phyloP scores from a whole-genome alignment of 2,797 vertebrate genomes.

The Tiaroga cobitis region DNA sequence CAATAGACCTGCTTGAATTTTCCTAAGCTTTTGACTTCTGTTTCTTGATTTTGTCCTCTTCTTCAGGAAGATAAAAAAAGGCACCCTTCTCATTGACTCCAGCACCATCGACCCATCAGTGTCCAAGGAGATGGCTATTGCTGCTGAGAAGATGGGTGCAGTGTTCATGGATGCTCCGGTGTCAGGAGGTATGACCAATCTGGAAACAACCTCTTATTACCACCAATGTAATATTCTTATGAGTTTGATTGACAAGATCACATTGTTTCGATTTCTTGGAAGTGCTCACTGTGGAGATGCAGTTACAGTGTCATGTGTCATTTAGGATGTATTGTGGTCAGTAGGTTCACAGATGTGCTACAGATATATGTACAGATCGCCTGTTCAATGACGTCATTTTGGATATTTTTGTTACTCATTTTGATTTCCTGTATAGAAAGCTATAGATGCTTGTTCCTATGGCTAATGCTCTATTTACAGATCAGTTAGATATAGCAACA shows the following conservation, averaged over 20 bases:
- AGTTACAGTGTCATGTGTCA: background rate
- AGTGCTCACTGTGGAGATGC: conserved; percentile 7
- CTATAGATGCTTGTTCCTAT: background rate
- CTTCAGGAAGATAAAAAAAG: conserved; percentile 94
- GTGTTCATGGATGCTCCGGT: conserved; percentile 98
- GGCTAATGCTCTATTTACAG: background rate
- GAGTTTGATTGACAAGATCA: background rate
- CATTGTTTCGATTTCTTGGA: background rate
- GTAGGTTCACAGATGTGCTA: conserved; percentile 3
- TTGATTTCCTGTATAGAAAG: background rate
- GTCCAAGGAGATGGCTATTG: conserved; percentile 92
- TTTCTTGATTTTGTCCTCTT: conserved; percentile 9
- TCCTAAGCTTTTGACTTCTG: conserved; percentile 56
- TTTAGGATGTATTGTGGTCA: background rate
- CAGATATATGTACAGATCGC: no score
- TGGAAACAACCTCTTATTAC: background rate
- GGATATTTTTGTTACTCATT: background rate
- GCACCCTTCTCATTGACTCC: conserved; percentile 95
- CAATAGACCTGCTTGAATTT: background rate
- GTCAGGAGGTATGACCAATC: conserved; percentile 85
- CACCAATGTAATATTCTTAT: background rate
- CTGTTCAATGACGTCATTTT: background rate
- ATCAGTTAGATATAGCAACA: background rate
- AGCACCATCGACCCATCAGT: conserved; percentile 95
- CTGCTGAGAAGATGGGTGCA: conserved; percentile 93